Evolutionary conservation across 2,113 vertebrate species (phyloP).

Genomic region (Piaya cayana): DNA sequence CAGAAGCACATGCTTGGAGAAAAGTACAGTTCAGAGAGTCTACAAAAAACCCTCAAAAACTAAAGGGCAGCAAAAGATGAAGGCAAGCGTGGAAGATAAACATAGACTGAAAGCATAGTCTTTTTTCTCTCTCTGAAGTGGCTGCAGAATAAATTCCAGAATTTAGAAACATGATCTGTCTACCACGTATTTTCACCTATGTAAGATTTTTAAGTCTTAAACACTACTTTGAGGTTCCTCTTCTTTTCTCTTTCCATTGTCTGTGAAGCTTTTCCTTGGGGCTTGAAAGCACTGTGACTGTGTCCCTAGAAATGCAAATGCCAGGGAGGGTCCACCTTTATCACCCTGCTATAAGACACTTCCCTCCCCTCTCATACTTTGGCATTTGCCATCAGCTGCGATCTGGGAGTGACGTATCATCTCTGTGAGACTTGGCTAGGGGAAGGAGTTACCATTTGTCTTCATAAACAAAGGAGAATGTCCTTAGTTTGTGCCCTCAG

Average conservation of each 20-base stretch:
- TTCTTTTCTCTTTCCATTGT: background rate
- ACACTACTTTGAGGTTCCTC: background rate
- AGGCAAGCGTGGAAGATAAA: background rate
- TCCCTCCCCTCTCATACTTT: background rate
- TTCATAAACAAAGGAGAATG: background rate
- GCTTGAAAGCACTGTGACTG: background rate
- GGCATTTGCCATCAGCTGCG: background rate
- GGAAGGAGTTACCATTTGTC: background rate
- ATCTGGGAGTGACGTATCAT: background rate
- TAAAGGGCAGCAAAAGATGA: background rate
- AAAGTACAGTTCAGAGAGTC: background rate
- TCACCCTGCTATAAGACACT: background rate
- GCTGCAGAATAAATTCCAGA: background rate
- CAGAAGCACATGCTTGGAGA: background rate
- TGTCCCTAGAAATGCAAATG: fast-evolving
- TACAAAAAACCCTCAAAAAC: background rate
- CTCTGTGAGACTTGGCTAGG: background rate
- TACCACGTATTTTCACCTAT: background rate
- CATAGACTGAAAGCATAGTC: background rate
- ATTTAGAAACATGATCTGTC: background rate
- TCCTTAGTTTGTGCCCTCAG: background rate
- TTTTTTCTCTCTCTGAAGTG: background rate
- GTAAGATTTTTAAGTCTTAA: background rate
- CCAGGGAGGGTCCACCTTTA: background rate
- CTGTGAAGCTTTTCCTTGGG: background rate